Conservation (phyloP, 2,113 vertebrate species). For the Felis chaus region DNA sequence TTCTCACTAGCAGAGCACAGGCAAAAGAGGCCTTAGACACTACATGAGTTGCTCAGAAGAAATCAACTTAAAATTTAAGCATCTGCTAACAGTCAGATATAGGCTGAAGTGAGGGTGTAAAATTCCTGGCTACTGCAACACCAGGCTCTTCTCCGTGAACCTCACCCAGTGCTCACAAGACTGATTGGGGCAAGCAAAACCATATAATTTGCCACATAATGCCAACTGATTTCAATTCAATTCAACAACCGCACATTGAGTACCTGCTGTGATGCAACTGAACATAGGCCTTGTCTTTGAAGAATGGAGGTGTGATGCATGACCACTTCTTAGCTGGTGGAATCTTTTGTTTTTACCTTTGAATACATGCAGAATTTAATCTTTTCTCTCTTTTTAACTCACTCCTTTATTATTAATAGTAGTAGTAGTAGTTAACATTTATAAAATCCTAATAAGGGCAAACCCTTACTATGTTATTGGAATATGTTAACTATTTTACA, state of each 20-base stretch:
- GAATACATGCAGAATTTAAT: not conserved
- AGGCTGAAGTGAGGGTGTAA: not conserved
- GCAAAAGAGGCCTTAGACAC: not conserved
- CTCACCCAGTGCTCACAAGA: not conserved
- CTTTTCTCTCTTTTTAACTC: slow-evolving; percentile 1
- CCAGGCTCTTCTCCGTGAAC: not conserved
- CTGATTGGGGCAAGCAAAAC: not conserved
- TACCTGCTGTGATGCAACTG: not conserved
- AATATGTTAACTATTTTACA: not conserved
- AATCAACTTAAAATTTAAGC: not conserved
- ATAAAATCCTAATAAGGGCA: not conserved
- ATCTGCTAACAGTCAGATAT: not conserved
- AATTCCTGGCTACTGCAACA: not conserved
- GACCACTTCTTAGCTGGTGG: not conserved
- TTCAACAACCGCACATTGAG: not conserved
- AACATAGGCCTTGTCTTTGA: not conserved
- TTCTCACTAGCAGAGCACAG: not conserved
- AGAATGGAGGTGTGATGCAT: not conserved
- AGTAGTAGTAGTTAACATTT: not conserved
- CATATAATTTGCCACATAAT: not conserved
- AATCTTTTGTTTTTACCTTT: not conserved
- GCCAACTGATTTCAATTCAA: not conserved
- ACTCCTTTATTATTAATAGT: not conserved
- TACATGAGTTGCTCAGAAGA: not conserved
- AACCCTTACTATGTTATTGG: not conserved